Conservation (phyloP, 2,888 invertebrate genomes). For the Mamestra brassicae region DNA sequence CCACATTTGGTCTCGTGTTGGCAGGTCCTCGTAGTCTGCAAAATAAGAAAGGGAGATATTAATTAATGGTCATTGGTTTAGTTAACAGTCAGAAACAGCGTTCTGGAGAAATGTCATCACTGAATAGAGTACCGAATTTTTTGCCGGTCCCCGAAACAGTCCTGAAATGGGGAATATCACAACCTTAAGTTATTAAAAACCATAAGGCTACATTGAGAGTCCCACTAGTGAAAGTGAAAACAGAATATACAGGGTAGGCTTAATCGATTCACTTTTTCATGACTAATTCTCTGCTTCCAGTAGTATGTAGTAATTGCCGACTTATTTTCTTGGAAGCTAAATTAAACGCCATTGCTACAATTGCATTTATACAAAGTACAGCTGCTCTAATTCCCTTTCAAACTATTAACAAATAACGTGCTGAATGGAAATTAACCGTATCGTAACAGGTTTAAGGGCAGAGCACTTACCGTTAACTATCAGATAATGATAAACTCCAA, state of each 20-base stretch:
- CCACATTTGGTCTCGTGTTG: conserved; percentile 87
- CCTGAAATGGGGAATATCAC: too few species aligned
- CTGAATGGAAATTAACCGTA: conserved; percentile 23
- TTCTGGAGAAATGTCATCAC: background rate
- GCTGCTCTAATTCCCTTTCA: conserved; percentile 17
- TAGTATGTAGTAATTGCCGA: background rate
- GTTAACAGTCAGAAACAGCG: too few species aligned
- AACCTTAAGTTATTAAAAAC: background rate
- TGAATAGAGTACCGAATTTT: too few species aligned
- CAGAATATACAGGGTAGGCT: background rate
- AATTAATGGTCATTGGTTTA: background rate
- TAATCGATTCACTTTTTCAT: background rate
- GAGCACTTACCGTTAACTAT: conserved; percentile 26
- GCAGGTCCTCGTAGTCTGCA: conserved; percentile 88
- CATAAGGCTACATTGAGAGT: background rate
- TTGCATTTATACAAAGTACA: conserved; percentile 10
- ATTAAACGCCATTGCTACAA: conserved; percentile 22
- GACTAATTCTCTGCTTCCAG: background rate
- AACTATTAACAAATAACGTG: conserved; percentile 27
- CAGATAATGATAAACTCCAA: conserved; percentile 42
- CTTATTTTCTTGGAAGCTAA: conserved; percentile 19
- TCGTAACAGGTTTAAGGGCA: conserved; percentile 17
- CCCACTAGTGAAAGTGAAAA: conserved; percentile 7
- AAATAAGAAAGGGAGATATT: conserved; percentile 1
- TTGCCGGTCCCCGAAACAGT: too few species aligned